Base-by-base conservation (phyloP, 2,113 vertebrate species). In the Lepus timidus region DNA sequence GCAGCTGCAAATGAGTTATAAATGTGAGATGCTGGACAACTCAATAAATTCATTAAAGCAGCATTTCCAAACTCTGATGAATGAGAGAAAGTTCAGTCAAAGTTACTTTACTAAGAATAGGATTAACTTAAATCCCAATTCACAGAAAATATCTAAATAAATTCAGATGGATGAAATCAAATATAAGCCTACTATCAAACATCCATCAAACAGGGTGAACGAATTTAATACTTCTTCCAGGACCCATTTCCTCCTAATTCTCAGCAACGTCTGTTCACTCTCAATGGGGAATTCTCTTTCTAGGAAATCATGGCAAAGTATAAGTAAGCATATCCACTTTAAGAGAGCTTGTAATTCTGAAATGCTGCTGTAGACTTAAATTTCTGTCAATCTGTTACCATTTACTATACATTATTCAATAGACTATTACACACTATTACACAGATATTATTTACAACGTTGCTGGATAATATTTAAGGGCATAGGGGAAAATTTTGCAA, bases 61-160 rank as follows among this genome's bases (percentile, higher is more conserved):
- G 62, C 29, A 84, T 73, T 80, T 82, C 76, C 76, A 82, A 95
- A 76, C 7, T 52, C 61, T 71, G 16, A 62, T 70, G 27, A 95
- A 91, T 44, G 6, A 67, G 58, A 88, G 70, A 70, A 14, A 51
- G 52, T 76, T 95, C 23, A 87, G 52, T 27, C 62, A 31, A 36
- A 90, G n/a, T 22, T 49, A 74, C 49, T 95, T 95, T 68, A 76
- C 78, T n/a, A 55, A 70, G 6, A 55, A 49, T 4, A 85, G 73
- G 16, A 89, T 80, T 89, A 67, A 80, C 8, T 61, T 68, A 65
- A 76, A 90, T 74, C 49, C 22, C 85, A 89, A 51, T 51, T 89
- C 49, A 95, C 58, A 93, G 74, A 80, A 85, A 74, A 90, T 16
- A 88, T n/a, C 65, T 79, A 85, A 93, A 95, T 68, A 93, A 85